Evolutionary conservation across 2,113 vertebrate genomes (phyloP).

Genomic region (Chroicocephalus ridibundus): DNA sequence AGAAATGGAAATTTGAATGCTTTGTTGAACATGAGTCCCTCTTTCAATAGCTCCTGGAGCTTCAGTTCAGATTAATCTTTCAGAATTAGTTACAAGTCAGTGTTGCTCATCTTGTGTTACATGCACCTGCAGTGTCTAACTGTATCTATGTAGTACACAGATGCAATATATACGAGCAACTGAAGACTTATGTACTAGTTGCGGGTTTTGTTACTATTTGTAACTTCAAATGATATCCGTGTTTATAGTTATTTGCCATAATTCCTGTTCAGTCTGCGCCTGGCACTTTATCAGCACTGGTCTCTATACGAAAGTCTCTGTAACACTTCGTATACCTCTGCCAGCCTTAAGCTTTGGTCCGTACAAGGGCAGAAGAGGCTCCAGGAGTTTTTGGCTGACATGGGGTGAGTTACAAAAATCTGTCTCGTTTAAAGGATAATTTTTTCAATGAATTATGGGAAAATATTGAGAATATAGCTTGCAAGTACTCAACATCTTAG

Average conservation of each 20-base stretch:
- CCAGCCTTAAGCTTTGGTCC: constrained; percentile 93
- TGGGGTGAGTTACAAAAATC: constrained; percentile 82
- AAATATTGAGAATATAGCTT: neutral
- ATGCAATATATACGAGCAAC: neutral
- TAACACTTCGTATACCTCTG: constrained; percentile 91
- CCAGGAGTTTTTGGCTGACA: constrained; percentile 95
- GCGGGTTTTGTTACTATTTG: neutral
- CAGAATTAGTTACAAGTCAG: neutral
- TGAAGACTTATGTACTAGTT: neutral
- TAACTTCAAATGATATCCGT: neutral
- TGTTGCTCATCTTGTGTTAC: neutral
- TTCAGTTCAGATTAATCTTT: neutral
- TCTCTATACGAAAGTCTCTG: constrained; percentile 94
- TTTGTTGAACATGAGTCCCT: neutral
- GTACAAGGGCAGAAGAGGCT: constrained; percentile 94
- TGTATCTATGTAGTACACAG: neutral
- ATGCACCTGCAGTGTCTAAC: neutral
- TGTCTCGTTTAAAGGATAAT: fast-evolving
- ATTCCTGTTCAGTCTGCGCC: constrained; percentile 80
- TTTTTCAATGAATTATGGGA: neutral
- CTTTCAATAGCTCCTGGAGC: fast-evolving
- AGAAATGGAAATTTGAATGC: neutral
- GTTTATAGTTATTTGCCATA: constrained; percentile 37
- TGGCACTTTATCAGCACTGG: constrained; percentile 97
- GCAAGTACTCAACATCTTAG: neutral